Base-by-base conservation (phyloP, 2,113 vertebrate genomes). In the Pardalotus punctatus region DNA sequence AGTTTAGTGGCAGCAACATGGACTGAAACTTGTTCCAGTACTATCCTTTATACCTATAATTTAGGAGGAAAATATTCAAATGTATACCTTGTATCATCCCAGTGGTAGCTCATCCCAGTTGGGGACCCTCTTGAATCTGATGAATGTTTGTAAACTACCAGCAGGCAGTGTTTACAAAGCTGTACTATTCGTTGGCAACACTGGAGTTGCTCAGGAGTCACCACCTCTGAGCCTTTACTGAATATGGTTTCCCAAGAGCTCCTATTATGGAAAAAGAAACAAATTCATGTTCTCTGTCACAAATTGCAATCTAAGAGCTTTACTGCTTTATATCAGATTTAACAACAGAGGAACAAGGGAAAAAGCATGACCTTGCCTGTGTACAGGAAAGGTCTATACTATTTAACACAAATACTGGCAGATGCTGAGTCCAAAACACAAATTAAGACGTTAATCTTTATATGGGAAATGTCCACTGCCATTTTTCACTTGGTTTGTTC, bases 141-240 rank as follows among this genome's bases (percentile, higher is more conserved):
- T 36, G 99, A 98, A 45, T 99, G 99, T 98, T 99, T 99, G 98
- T 99, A 99, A 95, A 99, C 99, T 80, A 99, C 98, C 72, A 99
- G 97, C 95, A 99, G 98, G 96, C 99, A 99, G 97, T 99, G 98
- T 89, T 99, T 98, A 92, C 99, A 99, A 89, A 99, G 99, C 97
- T 99, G 99, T 22, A 99, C 99, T 96, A 99, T 96, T 86, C 98
- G 98, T 83, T 98, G 99, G 97, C 99, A 99, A 95, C 99, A 99
- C 82, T 99, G 99, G 94, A 99, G 98, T 35, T 98, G 98, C 97
- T 98, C 98, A 10, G 99, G 98, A 36, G 98, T 99, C 95, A 99
- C 97, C 86, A 98, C 93, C 93, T 99, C 99, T 4, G 98, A 98
- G 98, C 98, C 98, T 98, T 98, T 99, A 95, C 94, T 99, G 97